These are phyloP conservation scores for Micromussa lordhowensis DNA, from an alignment of 92 coral and sea anemone species.

Conservation along the genomic window DNA sequence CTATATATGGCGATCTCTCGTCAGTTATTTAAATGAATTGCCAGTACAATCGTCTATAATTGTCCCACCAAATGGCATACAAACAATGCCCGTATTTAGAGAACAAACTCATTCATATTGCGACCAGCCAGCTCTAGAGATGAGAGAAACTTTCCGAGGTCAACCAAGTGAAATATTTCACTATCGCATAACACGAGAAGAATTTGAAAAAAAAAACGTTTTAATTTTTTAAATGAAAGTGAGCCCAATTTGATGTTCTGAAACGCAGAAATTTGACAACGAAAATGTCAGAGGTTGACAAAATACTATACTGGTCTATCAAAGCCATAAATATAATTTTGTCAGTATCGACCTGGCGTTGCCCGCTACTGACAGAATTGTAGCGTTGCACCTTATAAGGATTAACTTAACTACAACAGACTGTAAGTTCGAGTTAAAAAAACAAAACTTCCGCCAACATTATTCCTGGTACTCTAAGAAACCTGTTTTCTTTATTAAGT, in stretches of 20 bases:
- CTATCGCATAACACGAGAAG: neutral
- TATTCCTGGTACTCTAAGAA: neutral
- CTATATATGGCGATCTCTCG: slow-evolving; percentile 29
- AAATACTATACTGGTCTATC: neutral
- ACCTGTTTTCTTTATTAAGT: neutral
- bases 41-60: neutral
- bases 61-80: neutral
- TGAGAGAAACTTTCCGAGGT: neutral
- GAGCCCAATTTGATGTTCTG: neutral
- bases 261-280: neutral
- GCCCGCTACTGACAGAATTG: neutral
- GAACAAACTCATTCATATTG: slow-evolving; percentile 21
- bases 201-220: slow-evolving; percentile 1
- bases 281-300: neutral
- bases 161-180: neutral
- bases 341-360: neutral
- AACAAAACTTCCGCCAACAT: no score
- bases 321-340: neutral
- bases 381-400: neutral
- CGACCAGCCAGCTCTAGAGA: neutral
- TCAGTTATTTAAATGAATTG: slow-evolving; percentile 1
- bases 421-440: neutral
- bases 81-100: neutral
- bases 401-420: neutral
- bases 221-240: slow-evolving; percentile 8